phyloP scores from a whole-genome alignment of 2,113 vertebrate genomes.

The Myrmecobius fasciatus region DNA sequence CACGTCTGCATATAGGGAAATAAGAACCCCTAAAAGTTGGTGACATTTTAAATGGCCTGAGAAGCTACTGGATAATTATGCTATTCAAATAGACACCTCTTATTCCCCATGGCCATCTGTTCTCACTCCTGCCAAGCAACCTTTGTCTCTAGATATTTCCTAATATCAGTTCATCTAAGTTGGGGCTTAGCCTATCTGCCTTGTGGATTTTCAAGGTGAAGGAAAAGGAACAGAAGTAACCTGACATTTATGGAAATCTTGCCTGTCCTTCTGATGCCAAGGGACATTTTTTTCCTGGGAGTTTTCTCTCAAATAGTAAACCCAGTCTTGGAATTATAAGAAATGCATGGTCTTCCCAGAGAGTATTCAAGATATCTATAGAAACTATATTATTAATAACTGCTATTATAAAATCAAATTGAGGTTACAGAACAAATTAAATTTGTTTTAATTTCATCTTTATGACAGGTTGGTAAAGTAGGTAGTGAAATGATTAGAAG shows the following conservation, averaged over 20 bases:
- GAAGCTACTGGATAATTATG: not conserved
- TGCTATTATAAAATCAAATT: not conserved
- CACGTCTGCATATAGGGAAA: constrained; percentile 23
- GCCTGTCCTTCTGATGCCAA: not conserved
- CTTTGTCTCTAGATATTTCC: not conserved
- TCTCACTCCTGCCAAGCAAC: not conserved
- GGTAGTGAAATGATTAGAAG: not conserved
- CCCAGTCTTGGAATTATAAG: not conserved
- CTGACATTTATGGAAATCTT: not conserved
- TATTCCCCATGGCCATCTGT: not conserved
- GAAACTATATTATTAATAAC: not conserved
- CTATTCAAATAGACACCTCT: not conserved
- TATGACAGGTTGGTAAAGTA: not conserved
- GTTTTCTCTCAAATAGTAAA: constrained; percentile 5
- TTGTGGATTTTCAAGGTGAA: constrained; percentile 11
- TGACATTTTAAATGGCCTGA: constrained; percentile 36
- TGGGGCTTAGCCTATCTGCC: not conserved
- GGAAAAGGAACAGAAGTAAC: not conserved
- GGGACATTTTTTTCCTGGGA: not conserved
- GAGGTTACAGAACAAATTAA: not conserved
- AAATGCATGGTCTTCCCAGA: not conserved
- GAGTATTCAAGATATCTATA: not conserved
- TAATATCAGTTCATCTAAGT: not conserved
- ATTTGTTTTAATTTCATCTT: not conserved
- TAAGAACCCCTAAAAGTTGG: not conserved